Evolutionary conservation across 2,113 vertebrate species (phyloP).

Genomic region (Epinephelus lanceolatus): DNA sequence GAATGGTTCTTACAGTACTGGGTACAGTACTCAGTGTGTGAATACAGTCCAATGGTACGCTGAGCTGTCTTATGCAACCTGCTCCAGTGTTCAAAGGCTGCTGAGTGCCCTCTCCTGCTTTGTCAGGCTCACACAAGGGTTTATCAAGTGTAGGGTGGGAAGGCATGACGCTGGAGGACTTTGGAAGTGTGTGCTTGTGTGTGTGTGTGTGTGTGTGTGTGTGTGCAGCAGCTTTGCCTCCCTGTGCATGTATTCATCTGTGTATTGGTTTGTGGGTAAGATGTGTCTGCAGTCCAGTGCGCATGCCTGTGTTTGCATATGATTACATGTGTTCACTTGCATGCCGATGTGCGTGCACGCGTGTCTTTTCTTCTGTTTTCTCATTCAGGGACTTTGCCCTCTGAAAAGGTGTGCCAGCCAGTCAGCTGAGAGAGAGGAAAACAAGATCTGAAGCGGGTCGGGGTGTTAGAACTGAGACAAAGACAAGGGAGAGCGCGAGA

Average conservation of each 20-base stretch:
- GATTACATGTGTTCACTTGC: conserved; percentile 49
- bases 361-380: conserved; percentile 48
- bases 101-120: conserved; percentile 81
- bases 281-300: conserved; percentile 7
- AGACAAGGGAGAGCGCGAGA: conserved; percentile 20
- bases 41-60: conserved; percentile 49
- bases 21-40: conserved; percentile 30
- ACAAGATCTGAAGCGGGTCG: conserved; percentile 59
- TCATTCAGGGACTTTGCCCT: conserved; percentile 76
- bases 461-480: conserved; percentile 59
- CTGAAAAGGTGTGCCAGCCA: conserved; percentile 74
- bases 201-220: conserved; percentile 46
- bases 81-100: conserved; percentile 77
- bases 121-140: conserved; percentile 75
- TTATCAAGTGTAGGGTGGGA: conserved; percentile 72
- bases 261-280: not conserved
- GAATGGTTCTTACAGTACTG: conserved; percentile 26
- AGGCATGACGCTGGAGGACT: conserved; percentile 62
- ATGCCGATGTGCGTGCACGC: conserved; percentile 22
- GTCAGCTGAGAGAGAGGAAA: conserved; percentile 79
- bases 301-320: conserved; percentile 59
- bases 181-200: conserved; percentile 50
- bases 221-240: conserved; percentile 21
- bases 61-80: conserved; percentile 67
- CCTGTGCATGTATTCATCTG: not conserved